Conservation (phyloP, 2,113 vertebrate genomes). For the Ascaphus truei region DNA sequence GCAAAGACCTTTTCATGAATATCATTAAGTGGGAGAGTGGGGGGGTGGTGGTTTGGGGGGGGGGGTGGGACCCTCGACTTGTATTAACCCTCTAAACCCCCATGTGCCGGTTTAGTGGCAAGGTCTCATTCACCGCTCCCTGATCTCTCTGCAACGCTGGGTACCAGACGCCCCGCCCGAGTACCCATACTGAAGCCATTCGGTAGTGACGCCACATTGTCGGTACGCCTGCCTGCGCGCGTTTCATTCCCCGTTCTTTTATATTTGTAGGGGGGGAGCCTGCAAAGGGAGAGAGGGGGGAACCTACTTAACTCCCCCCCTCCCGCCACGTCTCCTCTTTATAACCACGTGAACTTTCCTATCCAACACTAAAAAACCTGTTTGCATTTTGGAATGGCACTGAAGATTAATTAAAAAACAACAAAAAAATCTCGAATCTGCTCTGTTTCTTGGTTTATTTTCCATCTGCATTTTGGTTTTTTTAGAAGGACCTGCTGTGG, state of each 20-base stretch:
- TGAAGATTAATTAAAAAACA: constrained; percentile 33
- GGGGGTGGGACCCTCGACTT: no score
- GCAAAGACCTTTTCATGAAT: no score
- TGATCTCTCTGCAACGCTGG: neutral
- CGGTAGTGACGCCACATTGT: neutral
- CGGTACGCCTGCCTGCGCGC: constrained; percentile 19
- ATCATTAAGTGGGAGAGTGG: no score
- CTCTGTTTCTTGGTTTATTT: neutral
- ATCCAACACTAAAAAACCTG: constrained; percentile 21
- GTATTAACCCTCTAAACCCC: no score
- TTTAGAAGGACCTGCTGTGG: no score
- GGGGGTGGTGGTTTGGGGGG: no score
- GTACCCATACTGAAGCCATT: neutral
- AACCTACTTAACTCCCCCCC: neutral
- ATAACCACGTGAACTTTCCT: neutral
- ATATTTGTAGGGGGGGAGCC: neutral
- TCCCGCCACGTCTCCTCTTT: neutral
- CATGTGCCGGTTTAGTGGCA: no score
- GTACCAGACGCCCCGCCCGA: constrained; percentile 2
- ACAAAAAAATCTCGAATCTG: neutral
- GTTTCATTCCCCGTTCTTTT: constrained; percentile 16
- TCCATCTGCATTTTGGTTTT: no score
- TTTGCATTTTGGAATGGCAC: constrained; percentile 38
- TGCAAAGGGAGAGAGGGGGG: neutral
- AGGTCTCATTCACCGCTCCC: no score